Conservation (phyloP, 2,888 invertebrate genomes). For the Autographa gamma region DNA sequence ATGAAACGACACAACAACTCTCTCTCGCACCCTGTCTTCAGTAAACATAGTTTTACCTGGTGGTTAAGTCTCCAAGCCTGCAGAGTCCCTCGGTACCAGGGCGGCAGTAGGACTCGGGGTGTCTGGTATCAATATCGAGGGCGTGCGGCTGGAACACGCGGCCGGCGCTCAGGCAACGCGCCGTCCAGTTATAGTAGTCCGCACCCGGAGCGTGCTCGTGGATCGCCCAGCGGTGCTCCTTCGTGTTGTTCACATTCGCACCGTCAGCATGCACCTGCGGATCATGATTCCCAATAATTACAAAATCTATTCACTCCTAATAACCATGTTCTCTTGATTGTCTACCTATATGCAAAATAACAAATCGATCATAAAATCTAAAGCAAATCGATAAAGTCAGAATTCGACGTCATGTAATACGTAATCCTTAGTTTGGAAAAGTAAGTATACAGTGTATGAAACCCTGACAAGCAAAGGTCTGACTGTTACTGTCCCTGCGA, state of each 20-base stretch:
- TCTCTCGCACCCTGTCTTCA: too few relatives aligned
- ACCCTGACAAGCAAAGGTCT: too few relatives aligned
- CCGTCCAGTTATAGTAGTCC: slow-evolving; percentile 97
- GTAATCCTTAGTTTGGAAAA: too few relatives aligned
- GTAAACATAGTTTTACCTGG: slow-evolving; percentile 78
- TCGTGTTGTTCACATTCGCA: slow-evolving; percentile 92
- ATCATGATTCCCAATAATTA: not conserved
- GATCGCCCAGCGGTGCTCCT: slow-evolving; percentile 94
- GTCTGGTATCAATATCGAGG: slow-evolving; percentile 90
- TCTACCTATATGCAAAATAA: too few relatives aligned
- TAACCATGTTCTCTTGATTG: too few relatives aligned
- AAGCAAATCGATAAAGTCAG: too few relatives aligned
- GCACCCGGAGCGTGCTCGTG: slow-evolving; percentile 93
- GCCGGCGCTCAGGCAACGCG: slow-evolving; percentile 94
- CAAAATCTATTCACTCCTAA: too few relatives aligned
- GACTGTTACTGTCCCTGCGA: too few relatives aligned
- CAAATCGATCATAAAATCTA: too few relatives aligned
- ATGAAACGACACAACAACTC: too few relatives aligned
- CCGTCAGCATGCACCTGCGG: slow-evolving; percentile 95
- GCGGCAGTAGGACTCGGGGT: slow-evolving; percentile 89
- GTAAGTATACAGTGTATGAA: too few relatives aligned
- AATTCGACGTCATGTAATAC: too few relatives aligned
- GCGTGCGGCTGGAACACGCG: slow-evolving; percentile 92
- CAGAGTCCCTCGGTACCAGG: slow-evolving; percentile 89
- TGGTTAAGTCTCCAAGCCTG: slow-evolving; percentile 93